These are phyloP conservation scores for Macaria liturata DNA, from an alignment of 2,888 invertebrate species.

Conservation along the genomic window DNA sequence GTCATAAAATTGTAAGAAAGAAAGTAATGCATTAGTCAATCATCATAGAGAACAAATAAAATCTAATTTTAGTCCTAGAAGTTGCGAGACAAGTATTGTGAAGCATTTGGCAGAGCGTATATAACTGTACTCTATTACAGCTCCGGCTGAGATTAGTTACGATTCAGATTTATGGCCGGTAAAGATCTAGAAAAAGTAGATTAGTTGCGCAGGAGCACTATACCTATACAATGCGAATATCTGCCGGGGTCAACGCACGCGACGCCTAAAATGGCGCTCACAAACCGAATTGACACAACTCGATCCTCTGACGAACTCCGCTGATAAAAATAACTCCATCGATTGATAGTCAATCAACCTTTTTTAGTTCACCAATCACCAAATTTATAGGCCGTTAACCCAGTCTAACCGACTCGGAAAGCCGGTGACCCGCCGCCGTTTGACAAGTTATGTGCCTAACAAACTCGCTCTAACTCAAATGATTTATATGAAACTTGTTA, in stretches of 20 bases:
- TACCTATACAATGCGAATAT: conserved; percentile 61
- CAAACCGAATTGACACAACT: conserved; percentile 34
- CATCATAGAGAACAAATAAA: background rate
- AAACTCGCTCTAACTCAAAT: conserved; percentile 14
- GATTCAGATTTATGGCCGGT: conserved; percentile 38
- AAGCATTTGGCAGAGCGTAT: conserved; percentile 4
- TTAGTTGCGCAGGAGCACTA: conserved; percentile 58
- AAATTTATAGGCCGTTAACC: conserved; percentile 30
- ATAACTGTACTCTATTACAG: conserved; percentile 13
- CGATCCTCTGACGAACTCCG: conserved; percentile 18
- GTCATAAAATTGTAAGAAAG: conserved; percentile 1
- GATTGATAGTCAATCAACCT: conserved; percentile 32
- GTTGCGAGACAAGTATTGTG: background rate
- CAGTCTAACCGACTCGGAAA: conserved; percentile 21
- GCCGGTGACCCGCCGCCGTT: conserved; percentile 23
- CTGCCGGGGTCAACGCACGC: conserved; percentile 60
- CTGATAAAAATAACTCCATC: conserved; percentile 27
- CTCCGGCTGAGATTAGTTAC: conserved; percentile 11
- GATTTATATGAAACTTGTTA: conserved; percentile 22
- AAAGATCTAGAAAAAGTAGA: conserved; percentile 35
- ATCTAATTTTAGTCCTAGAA: no score
- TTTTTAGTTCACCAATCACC: conserved; percentile 28
- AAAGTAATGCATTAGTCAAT: background rate
- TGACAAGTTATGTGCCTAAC: conserved; percentile 15
- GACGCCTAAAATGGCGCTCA: conserved; percentile 56